Conservation (phyloP, 2,797 vertebrate genomes). For the Microchirus variegatus region DNA sequence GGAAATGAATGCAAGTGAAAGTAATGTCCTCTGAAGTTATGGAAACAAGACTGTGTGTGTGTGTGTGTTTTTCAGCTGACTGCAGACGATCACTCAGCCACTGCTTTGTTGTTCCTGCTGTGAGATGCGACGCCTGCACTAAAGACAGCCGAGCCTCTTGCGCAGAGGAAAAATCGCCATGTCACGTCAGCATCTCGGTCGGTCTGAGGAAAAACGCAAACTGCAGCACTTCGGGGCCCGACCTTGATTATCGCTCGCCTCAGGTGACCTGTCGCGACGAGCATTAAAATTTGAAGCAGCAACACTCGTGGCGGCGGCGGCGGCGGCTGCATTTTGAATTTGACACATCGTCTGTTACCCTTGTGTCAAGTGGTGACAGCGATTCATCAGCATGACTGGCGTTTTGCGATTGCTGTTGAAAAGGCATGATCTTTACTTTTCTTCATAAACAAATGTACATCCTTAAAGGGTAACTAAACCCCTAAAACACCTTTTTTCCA, state of each 20-base stretch:
- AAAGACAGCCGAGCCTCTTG: constrained; percentile 15
- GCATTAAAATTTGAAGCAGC: constrained; percentile 4
- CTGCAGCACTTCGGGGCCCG: constrained; percentile 1
- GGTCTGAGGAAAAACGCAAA: constrained; percentile 16
- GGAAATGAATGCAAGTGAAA: too few relatives aligned
- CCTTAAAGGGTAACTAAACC: too few relatives aligned
- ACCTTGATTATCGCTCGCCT: constrained; percentile 2
- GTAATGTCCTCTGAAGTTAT: too few relatives aligned
- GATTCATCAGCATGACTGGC: not conserved
- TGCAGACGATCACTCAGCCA: constrained; percentile 18
- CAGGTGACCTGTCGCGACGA: constrained; percentile 22
- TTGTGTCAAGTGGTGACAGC: constrained; percentile 7
- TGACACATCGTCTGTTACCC: constrained; percentile 13
- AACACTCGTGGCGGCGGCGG: not conserved
- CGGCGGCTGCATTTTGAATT: constrained; percentile 22
- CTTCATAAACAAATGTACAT: not conserved
- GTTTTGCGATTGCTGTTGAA: not conserved
- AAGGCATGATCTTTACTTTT: not conserved
- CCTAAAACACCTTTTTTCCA: too few relatives aligned
- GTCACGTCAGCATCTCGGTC: constrained; percentile 43
- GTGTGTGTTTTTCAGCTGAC: constrained; percentile 35
- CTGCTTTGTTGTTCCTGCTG: constrained; percentile 31
- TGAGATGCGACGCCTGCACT: constrained; percentile 30
- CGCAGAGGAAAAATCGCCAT: constrained; percentile 35
- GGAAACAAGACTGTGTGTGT: not conserved